Evolutionary conservation across 1,140 invertebrate genomes (phyloP), one percentile per base, ranked within the genome.

Genomic region (Drosophila santomea): DNA sequence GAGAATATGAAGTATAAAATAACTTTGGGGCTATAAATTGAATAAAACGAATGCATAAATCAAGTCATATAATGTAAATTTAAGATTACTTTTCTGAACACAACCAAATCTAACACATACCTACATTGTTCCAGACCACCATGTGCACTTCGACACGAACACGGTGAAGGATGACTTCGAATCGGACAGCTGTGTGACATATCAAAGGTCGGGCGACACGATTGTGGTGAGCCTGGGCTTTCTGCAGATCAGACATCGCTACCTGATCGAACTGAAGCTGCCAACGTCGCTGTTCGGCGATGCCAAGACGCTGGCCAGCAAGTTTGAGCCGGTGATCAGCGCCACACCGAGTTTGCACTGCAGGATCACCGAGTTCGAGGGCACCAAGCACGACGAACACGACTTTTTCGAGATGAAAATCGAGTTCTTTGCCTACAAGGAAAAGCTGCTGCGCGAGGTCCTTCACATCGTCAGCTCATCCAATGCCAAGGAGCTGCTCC

Each of bases 351-450:
- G 92, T 76, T 64, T 92, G 52, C 83, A 93, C 61, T 92, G 92
- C 47, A 78, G 84, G 45, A 84, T 93, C 12, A 75, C 83, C 0
- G 80, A 91, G 52, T 90, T 89, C 39, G 76, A 79, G 15, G 89
- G 91, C 14, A 75, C 80, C 56, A 85, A 84, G 50, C 79, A 90
- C n/a, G 88, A 91, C 20, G 74, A 84, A 55, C 81, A 89, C 15
- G 86, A 91, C 60, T 80, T 84, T 57, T 86, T 84, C 41, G 93
- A 93, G 68, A 90, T 94, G 79, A 93, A 93, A 66, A 72, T 94
- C 39, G 93, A 94, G 58, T 84, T 94, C 47, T 84, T 93, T 41
- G 94, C 93, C n/a, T 92, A 93, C 55, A 93, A 93, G 68, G 94
- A 94, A 64, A 93, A 93, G 51, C 81, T 94, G 44, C 55, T 94